A percentile compares a stretch with the other conserved stretches of the same genome.
Conservation (phyloP, 2,113 vertebrate species). For the Pavo muticus region DNA sequence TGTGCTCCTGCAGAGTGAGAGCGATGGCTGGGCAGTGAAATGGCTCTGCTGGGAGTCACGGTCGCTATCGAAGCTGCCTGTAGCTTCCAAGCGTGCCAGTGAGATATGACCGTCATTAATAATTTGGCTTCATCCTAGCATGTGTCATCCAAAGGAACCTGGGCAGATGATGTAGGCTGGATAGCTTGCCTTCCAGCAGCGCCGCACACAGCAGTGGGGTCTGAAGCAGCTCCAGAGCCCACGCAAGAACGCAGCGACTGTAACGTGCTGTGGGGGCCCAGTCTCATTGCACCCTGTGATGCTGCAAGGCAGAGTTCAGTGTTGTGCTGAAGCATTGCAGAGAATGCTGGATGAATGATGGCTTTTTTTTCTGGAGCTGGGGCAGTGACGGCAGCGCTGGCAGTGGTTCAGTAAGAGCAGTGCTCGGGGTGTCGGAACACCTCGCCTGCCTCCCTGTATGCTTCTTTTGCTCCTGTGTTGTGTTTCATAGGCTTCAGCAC, state of each 20-base stretch:
- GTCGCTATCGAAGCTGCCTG: background rate
- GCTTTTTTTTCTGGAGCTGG: background rate
- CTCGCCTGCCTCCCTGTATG: background rate
- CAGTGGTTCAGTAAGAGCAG: background rate
- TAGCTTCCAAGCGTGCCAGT: conserved; percentile 37
- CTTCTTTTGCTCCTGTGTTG: background rate
- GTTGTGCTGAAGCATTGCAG: background rate
- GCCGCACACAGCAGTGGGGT: background rate
- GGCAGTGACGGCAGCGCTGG: background rate
- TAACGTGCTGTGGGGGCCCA: background rate
- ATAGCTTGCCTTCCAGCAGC: background rate
- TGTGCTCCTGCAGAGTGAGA: background rate
- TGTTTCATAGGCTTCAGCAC: background rate
- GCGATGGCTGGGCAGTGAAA: background rate
- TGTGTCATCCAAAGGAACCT: background rate
- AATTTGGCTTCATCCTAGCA: conserved; percentile 24
- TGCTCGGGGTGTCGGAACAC: background rate
- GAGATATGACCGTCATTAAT: conserved; percentile 32
- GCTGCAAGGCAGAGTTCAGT: background rate
- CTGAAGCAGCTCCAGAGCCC: background rate
- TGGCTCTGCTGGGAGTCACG: conserved; percentile 8
- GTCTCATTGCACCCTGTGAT: background rate
- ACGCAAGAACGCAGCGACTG: background rate
- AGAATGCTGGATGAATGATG: background rate
- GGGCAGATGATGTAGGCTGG: background rate